Percentiles rank a stretch among this genome's conserved stretches.
Evolutionary conservation across 2,888 invertebrate genomes (phyloP).

Genomic region (Urechis unicinctus): DNA sequence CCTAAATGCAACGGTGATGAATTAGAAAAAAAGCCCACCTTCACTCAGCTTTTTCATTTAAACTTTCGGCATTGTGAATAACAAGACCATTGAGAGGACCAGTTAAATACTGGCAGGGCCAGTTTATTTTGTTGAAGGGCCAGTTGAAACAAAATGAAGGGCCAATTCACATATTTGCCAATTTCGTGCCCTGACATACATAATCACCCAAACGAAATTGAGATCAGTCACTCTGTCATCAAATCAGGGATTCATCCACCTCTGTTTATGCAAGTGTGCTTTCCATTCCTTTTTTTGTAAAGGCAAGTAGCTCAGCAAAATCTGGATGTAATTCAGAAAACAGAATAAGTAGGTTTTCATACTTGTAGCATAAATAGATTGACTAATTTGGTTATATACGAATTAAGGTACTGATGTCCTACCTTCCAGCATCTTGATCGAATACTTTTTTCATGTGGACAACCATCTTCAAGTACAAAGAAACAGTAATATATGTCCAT

Average conservation of each 20-base stretch:
- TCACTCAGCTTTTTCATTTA: too few relatives aligned
- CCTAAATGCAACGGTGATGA: too few relatives aligned
- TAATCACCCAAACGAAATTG: too few relatives aligned
- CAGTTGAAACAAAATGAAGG: too few relatives aligned
- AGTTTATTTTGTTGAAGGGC: too few relatives aligned
- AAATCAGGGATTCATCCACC: slow-evolving; percentile 44
- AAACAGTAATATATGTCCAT: not conserved
- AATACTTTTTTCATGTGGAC: slow-evolving; percentile 79
- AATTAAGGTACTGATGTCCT: not conserved
- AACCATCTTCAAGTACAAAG: slow-evolving; percentile 49
- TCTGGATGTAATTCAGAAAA: slow-evolving; percentile 29
- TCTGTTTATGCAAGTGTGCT: slow-evolving; percentile 65
- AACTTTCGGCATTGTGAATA: too few relatives aligned
- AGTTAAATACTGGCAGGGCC: too few relatives aligned
- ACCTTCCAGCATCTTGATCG: slow-evolving; percentile 79
- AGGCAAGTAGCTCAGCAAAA: slow-evolving; percentile 79
- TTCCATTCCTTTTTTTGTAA: slow-evolving; percentile 64
- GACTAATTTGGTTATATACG: not conserved
- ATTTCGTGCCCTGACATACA: too few relatives aligned
- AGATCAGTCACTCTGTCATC: not conserved
- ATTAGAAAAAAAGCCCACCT: too few relatives aligned
- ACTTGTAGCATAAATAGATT: not conserved
- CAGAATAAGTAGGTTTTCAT: not conserved
- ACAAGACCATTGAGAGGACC: too few relatives aligned
- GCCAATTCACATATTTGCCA: too few relatives aligned